These are phyloP conservation scores for Toxonevra muliebris DNA, from an alignment of 2,888 invertebrate genomes.

Conservation along the genomic window DNA sequence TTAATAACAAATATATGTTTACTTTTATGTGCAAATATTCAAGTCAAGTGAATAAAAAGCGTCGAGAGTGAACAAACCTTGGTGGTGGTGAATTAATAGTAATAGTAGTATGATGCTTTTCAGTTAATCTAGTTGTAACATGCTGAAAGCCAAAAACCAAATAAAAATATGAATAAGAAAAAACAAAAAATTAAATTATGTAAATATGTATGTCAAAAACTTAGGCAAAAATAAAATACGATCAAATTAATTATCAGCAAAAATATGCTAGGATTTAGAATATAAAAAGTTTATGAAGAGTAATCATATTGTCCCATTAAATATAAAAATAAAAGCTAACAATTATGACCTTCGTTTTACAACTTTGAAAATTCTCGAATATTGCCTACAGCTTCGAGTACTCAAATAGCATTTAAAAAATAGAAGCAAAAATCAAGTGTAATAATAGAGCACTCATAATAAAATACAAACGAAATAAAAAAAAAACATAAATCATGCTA, in stretches of 20 bases:
- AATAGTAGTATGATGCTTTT: slow-evolving; percentile 61
- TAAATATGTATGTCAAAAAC: slow-evolving; percentile 23
- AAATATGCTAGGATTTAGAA: no score
- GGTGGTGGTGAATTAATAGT: slow-evolving; percentile 53
- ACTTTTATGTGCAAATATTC: slow-evolving; percentile 3
- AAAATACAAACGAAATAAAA: no score
- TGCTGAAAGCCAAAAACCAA: slow-evolving; percentile 66
- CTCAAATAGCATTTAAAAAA: no score
- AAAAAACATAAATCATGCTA: no score
- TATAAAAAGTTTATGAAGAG: no score
- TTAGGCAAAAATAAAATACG: neutral
- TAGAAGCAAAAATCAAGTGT: no score
- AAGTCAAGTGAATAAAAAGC: slow-evolving; percentile 19
- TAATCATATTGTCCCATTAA: neutral
- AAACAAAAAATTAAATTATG: slow-evolving; percentile 36
- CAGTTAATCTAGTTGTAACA: slow-evolving; percentile 64
- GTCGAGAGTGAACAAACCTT: slow-evolving; percentile 58
- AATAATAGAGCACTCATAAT: no score
- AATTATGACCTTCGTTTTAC: neutral
- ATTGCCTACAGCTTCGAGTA: no score
- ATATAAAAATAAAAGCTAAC: neutral
- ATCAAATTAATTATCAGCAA: no score
- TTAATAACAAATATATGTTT: no score
- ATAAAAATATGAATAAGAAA: slow-evolving; percentile 49
- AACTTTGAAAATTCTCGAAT: no score